Evolutionary conservation across 2,113 vertebrate genomes (phyloP).

Genomic region (Bos taurus): DNA sequence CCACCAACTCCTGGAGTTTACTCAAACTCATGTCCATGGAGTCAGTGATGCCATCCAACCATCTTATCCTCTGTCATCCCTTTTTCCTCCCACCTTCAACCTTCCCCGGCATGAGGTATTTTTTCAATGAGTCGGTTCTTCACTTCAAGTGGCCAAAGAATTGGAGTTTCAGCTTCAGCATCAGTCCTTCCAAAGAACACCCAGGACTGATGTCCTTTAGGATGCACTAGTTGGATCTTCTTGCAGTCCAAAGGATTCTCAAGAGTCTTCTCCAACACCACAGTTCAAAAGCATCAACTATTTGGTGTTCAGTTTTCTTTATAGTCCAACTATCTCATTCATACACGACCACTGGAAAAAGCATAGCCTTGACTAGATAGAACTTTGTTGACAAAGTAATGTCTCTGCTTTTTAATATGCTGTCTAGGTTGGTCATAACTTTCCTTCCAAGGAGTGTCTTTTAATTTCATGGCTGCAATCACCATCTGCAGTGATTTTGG

Average conservation of each 20-base stretch:
- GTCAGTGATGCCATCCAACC: neutral
- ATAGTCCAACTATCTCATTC: neutral
- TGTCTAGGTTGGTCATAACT: neutral
- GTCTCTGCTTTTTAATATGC: neutral
- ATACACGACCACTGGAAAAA: neutral
- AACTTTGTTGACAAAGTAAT: neutral
- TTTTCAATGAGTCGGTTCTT: neutral
- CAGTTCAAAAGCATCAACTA: neutral
- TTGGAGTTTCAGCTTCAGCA: neutral
- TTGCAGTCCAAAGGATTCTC: neutral
- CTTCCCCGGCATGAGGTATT: neutral
- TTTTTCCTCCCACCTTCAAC: neutral
- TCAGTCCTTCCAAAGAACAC: neutral
- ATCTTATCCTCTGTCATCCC: neutral
- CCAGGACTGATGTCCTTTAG: neutral
- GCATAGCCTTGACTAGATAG: neutral
- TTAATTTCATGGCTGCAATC: neutral
- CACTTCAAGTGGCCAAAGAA: neutral
- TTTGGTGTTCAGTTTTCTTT: accelerated
- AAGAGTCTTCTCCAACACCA: neutral
- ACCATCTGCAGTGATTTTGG: neutral
- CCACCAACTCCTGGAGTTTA: neutral
- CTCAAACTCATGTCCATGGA: neutral
- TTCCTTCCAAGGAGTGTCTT: neutral
- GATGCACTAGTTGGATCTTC: neutral